Conservation (phyloP, 2,888 invertebrate genomes). For the Epinotia bilunana region DNA sequence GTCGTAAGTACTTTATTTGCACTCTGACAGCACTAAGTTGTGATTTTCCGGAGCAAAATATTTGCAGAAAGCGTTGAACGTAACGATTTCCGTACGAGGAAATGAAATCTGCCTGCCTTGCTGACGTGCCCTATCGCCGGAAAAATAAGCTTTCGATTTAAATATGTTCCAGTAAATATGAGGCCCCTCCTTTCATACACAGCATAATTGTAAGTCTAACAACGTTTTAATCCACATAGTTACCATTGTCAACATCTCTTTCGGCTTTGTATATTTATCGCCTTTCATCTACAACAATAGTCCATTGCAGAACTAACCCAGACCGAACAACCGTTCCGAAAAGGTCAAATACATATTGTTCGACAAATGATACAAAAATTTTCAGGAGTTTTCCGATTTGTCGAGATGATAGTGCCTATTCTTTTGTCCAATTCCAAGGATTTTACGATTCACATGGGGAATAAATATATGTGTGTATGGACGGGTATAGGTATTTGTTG, state of each 20-base stretch:
- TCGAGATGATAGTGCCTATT: conserved; percentile 13
- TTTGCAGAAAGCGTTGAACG: conserved; percentile 33
- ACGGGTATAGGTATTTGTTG: conserved; percentile 12
- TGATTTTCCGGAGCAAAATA: conserved; percentile 31
- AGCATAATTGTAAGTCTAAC: not conserved
- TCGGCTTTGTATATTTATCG: not conserved
- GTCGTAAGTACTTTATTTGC: conserved; percentile 15
- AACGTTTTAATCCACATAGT: not conserved
- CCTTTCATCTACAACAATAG: not conserved
- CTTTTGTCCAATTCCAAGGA: conserved; percentile 21
- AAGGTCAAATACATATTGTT: conserved; percentile 24
- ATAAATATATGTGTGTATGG: conserved; percentile 11
- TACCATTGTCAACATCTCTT: not conserved
- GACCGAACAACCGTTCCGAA: not conserved
- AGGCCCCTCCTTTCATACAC: no score
- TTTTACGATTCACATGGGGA: conserved; percentile 34
- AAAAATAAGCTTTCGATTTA: not conserved
- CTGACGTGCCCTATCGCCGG: conserved; percentile 10
- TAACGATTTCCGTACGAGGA: conserved; percentile 40
- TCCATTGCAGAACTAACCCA: not conserved
- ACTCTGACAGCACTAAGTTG: conserved; percentile 15
- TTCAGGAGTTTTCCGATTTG: conserved; percentile 20
- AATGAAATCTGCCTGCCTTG: conserved; percentile 34
- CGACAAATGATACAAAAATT: conserved; percentile 31
- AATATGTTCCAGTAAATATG: not conserved